Evolutionary conservation across 1,140 invertebrate species (phyloP).

Genomic region (Homalodisca vitripennis): DNA sequence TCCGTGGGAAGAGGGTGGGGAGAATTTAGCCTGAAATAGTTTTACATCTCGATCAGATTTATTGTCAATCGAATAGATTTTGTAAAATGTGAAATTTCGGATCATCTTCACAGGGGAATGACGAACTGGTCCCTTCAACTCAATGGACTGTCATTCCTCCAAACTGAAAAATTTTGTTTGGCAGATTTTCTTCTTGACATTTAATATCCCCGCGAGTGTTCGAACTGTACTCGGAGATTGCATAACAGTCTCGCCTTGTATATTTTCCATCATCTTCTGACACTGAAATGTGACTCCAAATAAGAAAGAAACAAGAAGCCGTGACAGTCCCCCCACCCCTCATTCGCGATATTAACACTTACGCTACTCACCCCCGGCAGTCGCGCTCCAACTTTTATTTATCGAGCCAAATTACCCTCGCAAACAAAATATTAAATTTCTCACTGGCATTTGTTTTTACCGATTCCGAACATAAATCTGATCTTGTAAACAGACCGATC

Average conservation of each 20-base stretch:
- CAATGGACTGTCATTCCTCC: too few relatives aligned
- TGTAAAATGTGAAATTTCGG: too few relatives aligned
- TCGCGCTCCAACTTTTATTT: slow-evolving; percentile 17
- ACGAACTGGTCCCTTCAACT: too few relatives aligned
- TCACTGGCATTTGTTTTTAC: neutral
- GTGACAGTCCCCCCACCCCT: neutral
- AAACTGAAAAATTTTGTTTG: too few relatives aligned
- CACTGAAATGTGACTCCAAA: slow-evolving; percentile 21
- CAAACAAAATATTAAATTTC: slow-evolving; percentile 26
- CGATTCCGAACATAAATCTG: slow-evolving; percentile 8
- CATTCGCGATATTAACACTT: too few relatives aligned
- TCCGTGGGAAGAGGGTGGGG: too few relatives aligned
- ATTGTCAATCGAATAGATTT: too few relatives aligned
- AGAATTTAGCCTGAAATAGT: too few relatives aligned
- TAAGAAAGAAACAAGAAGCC: slow-evolving; percentile 23
- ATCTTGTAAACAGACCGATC: slow-evolving; percentile 13
- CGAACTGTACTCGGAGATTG: slow-evolving; percentile 1
- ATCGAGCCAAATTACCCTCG: slow-evolving; percentile 15
- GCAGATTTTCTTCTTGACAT: neutral
- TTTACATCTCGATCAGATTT: too few relatives aligned
- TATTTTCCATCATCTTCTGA: slow-evolving; percentile 5
- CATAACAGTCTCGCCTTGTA: slow-evolving; percentile 6
- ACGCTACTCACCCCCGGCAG: too few relatives aligned
- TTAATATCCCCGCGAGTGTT: slow-evolving; percentile 12
- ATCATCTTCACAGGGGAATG: too few relatives aligned